These are phyloP conservation scores for Orchestia grillus DNA, from an alignment of 1,140 invertebrate species.

Conservation along the genomic window DNA sequence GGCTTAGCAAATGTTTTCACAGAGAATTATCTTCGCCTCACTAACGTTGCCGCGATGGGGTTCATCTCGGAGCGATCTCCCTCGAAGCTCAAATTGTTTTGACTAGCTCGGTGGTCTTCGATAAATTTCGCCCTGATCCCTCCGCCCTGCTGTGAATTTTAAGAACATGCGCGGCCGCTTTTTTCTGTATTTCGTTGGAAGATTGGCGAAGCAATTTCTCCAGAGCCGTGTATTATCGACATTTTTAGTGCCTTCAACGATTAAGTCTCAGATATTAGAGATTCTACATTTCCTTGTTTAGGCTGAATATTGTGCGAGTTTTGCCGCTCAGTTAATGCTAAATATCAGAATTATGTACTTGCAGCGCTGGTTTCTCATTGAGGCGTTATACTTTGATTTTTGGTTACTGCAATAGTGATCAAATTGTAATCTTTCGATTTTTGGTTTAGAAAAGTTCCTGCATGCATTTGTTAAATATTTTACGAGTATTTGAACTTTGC, in stretches of 20 bases:
- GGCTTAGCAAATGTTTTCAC: background rate
- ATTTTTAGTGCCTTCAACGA: background rate
- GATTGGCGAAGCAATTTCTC: background rate
- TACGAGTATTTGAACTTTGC: too few relatives aligned
- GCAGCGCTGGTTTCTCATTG: background rate
- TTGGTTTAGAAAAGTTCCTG: background rate
- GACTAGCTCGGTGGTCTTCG: background rate
- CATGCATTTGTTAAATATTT: too few relatives aligned
- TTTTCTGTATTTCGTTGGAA: background rate
- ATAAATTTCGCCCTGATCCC: background rate
- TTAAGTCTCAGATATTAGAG: background rate
- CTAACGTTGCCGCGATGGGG: background rate
- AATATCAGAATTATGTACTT: background rate
- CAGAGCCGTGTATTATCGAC: background rate
- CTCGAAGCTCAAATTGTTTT: background rate
- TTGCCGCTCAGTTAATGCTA: background rate
- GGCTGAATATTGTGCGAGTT: background rate
- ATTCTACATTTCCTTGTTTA: background rate
- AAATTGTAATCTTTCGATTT: background rate
- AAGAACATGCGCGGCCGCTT: background rate
- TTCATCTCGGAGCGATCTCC: background rate
- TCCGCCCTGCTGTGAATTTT: background rate
- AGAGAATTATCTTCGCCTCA: background rate
- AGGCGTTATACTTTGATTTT: background rate
- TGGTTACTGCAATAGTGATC: background rate